phyloP scores from a whole-genome alignment of 2,113 vertebrate genomes.

The Excalfactoria chinensis region DNA sequence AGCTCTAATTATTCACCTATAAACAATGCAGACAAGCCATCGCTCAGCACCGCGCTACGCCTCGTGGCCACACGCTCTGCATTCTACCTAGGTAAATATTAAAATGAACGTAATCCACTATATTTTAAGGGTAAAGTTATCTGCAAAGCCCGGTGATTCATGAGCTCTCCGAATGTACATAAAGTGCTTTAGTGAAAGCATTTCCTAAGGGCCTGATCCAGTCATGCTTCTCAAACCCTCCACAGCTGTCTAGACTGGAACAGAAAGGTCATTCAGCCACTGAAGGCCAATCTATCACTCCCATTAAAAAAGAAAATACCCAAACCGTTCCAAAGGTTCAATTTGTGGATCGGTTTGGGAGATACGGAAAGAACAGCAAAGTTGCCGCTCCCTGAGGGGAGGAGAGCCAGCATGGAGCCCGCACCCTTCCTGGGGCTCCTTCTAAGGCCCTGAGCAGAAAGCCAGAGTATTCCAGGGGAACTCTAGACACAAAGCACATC shows the following conservation, averaged over 20 bases:
- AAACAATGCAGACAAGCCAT: conserved; percentile 69
- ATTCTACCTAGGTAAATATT: conserved; percentile 64
- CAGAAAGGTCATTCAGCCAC: conserved; percentile 73
- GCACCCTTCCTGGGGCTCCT: accelerated
- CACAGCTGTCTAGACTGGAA: conserved; percentile 53
- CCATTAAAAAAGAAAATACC: conserved; percentile 64
- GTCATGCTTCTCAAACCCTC: conserved; percentile 49
- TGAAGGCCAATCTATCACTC: conserved; percentile 69
- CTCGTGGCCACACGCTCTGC: conserved; percentile 34
- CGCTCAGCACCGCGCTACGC: conserved; percentile 1
- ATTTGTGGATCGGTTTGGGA: conserved; percentile 20
- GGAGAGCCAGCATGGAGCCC: background rate
- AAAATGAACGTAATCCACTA: conserved; percentile 31
- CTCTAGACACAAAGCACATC: background rate
- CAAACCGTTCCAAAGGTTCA: conserved; percentile 48
- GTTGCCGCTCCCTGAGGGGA: background rate
- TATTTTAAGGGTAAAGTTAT: conserved; percentile 46
- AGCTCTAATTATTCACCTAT: conserved; percentile 62
- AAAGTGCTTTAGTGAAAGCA: conserved; percentile 55
- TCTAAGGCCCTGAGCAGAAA: background rate
- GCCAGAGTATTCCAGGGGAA: background rate
- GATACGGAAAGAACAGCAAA: conserved; percentile 12
- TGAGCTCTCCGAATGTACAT: background rate
- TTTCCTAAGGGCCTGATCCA: conserved; percentile 71
- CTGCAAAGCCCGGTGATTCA: conserved; percentile 53